A percentile compares a stretch with the other conserved stretches of the same genome.
Evolutionary conservation across 2,113 vertebrate species (phyloP).

Genomic region (Bolborhynchus lineola): DNA sequence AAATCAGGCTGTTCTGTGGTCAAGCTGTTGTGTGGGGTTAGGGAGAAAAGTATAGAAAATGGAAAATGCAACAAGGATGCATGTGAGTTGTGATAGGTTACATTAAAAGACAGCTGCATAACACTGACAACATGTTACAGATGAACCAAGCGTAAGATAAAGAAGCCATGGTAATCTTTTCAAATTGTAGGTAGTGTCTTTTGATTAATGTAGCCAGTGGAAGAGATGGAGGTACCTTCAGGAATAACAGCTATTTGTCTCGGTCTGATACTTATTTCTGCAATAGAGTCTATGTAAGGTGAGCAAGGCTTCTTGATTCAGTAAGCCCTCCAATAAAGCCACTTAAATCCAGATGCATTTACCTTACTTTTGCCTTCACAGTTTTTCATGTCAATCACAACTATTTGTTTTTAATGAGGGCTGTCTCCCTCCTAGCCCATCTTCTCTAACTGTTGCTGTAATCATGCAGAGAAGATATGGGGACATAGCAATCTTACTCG

Average conservation of each 20-base stretch:
- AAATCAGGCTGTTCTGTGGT: background rate
- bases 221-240: background rate
- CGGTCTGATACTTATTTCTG: background rate
- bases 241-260: background rate
- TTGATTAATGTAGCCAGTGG: background rate
- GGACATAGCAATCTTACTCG: background rate
- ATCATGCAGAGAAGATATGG: background rate
- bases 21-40: background rate
- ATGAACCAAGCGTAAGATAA: background rate
- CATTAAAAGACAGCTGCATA: background rate
- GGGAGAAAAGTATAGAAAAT: background rate
- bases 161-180: background rate
- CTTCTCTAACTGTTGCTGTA: background rate
- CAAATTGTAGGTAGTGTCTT: background rate
- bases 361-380: background rate
- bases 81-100: background rate
- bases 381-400: background rate
- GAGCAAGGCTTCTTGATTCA: background rate
- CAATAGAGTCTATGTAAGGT: background rate
- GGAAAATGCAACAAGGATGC: background rate
- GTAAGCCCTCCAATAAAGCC: background rate
- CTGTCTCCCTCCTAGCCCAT: background rate
- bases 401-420: conserved; percentile 15
- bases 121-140: background rate
- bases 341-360: background rate